phyloP scores from a whole-genome alignment of 2,888 invertebrate genomes.

The Clostera curtula region DNA sequence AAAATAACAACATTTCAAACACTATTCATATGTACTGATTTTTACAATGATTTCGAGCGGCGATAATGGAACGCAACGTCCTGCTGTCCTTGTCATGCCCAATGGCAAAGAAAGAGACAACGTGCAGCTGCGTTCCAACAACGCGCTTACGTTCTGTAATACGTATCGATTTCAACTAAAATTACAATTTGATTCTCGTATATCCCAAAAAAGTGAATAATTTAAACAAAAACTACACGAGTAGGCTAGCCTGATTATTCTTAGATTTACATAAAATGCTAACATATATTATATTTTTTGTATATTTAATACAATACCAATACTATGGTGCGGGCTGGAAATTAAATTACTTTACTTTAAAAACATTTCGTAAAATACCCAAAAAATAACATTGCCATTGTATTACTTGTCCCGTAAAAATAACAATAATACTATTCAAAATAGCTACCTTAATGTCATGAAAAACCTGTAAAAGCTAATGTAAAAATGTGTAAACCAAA shows the following conservation, averaged over 20 bases:
- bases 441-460: too few relatives aligned
- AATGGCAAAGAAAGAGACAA: too few relatives aligned
- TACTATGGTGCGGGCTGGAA: slow-evolving; percentile 19
- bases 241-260: slow-evolving; percentile 30
- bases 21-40: slow-evolving; percentile 9
- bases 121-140: too few relatives aligned
- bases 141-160: too few relatives aligned
- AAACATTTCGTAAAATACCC: too few relatives aligned
- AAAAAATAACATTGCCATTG: too few relatives aligned
- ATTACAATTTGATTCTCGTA: too few relatives aligned
- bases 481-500: slow-evolving; percentile 2
- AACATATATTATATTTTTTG: slow-evolving; percentile 36
- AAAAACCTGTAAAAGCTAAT: slow-evolving; percentile 7
- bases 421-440: too few relatives aligned
- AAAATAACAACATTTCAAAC: slow-evolving; percentile 19
- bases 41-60: slow-evolving; percentile 6
- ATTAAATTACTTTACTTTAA: slow-evolving; percentile 1
- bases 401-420: not conserved
- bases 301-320: slow-evolving; percentile 24
- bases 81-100: too few relatives aligned
- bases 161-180: too few relatives aligned
- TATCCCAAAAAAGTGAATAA: slow-evolving; percentile 17
- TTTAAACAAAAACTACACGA: slow-evolving; percentile 23
- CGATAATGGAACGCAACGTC: not conserved
- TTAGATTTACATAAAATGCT: slow-evolving; percentile 35